Conservation (phyloP, 2,113 vertebrate genomes). For the Neolamprologus variostigma region DNA sequence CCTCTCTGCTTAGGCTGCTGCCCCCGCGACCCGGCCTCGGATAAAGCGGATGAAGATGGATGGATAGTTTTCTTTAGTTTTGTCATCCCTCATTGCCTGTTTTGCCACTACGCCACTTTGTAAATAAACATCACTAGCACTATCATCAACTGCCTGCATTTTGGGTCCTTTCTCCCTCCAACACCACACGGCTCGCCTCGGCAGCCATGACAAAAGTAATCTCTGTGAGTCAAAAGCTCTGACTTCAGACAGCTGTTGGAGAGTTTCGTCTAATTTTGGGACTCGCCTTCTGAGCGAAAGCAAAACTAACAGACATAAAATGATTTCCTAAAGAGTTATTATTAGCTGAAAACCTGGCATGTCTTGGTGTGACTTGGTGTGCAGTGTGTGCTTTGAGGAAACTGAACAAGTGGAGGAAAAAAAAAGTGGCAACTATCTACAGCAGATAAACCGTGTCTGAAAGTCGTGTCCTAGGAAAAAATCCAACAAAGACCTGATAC, state of each 20-base stretch:
- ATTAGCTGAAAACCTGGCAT: neutral
- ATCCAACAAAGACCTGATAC: neutral
- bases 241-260: neutral
- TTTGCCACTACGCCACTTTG: neutral
- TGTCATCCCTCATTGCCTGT: neutral
- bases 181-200: neutral
- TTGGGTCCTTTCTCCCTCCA: neutral
- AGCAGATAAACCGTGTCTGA: rapidly evolving
- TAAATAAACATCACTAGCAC: neutral
- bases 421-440: neutral
- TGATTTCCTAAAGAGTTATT: neutral
- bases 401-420: neutral
- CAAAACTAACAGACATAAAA: neutral
- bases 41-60: rapidly evolving
- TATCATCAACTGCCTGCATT: neutral
- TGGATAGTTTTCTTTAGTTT: neutral
- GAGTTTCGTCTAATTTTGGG: neutral
- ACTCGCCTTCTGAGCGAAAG: neutral
- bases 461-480: rapidly evolving
- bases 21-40: too few species aligned
- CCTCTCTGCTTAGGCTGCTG: too few species aligned
- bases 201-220: neutral
- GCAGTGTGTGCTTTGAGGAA: neutral
- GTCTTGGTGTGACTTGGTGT: neutral
- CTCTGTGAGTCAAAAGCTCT: neutral